Base-by-base conservation (phyloP, 1,140 invertebrate species). In the Drosophila sturtevanti region DNA sequence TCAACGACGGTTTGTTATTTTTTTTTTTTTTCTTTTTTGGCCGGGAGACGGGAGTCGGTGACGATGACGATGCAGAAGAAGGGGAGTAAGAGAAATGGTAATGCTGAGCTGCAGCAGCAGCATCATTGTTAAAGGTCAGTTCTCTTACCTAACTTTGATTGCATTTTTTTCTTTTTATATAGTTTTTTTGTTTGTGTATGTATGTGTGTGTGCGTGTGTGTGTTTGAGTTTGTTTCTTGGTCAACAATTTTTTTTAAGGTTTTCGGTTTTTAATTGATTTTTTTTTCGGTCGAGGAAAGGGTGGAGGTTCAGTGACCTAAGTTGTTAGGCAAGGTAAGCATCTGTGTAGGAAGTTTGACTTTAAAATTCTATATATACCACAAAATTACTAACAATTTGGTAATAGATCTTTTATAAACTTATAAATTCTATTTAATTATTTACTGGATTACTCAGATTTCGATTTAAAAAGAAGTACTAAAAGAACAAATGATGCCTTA, bases 61-160 rank as follows among this genome's bases (percentile, higher is more conserved):
- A 38, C 12, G 37, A n/a, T 5, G 22, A 31, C 27, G 22, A 35
- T 10, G 14, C 16, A 31, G n/a, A 31, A 24, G 2, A 21, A n/a
- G 52, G 18, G 35, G 72, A 5, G 21, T 12, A 24, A 56, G 71
- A 51, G 54, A 63, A 63, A 63, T 59, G 54, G 59, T 14, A 55
- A 24, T 16, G 34, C 34, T 14, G 27, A 6, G 51, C 34, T 38
- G 14, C 34, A 48, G 18, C 41, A 48, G 18, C 41, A 48, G 84
- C 84, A 89, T 79, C 77, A 84, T 87, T 89, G 84, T 80, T 79
- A 89, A 87, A 87, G 84, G 84, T 87, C 84, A 87, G 84, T 87
- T 87, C 79, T 81, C 84, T 87, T 87, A 87, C 82, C 82, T 87
- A 87, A 87, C 82, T 89, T 69, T 76, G 82, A 87, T 86, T 87